phyloP scores from a whole-genome alignment of 2,797 vertebrate species.

The Heteromormyrus szaboi region DNA sequence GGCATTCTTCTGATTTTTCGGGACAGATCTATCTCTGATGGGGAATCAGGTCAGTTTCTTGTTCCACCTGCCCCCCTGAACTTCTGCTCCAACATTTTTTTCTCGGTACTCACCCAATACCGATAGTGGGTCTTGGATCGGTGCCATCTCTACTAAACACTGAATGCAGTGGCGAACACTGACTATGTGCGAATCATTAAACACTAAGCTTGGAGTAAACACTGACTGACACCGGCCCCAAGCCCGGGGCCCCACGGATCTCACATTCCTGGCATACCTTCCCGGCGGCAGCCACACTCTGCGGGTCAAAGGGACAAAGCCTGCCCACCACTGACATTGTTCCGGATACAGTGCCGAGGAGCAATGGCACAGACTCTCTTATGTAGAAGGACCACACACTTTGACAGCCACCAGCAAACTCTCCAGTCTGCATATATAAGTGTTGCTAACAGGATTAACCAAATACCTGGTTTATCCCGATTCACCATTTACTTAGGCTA shows the following conservation, averaged over 20 bases:
- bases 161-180: neutral
- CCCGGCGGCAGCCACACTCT: slow-evolving; percentile 47
- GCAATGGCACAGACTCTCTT: neutral
- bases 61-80: neutral
- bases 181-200: neutral
- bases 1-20: neutral
- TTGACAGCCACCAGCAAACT: neutral
- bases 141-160: neutral
- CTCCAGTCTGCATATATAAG: neutral
- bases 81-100: neutral
- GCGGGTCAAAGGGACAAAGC: slow-evolving; percentile 44
- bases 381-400: neutral
- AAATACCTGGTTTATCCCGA: neutral
- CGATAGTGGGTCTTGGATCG: neutral
- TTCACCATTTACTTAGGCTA: neutral
- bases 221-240: neutral
- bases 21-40: neutral
- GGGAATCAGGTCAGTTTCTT: neutral
- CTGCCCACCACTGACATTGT: neutral
- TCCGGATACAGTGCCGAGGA: neutral
- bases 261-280: slow-evolving; percentile 63
- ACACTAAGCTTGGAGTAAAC: neutral
- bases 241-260: slow-evolving; percentile 29
- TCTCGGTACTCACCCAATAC: neutral
- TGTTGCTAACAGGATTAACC: neutral